Percentiles rank a stretch among this genome's conserved stretches.
phyloP scores from a whole-genome alignment of 2,113 vertebrate genomes.

The Erinaceus europaeus region DNA sequence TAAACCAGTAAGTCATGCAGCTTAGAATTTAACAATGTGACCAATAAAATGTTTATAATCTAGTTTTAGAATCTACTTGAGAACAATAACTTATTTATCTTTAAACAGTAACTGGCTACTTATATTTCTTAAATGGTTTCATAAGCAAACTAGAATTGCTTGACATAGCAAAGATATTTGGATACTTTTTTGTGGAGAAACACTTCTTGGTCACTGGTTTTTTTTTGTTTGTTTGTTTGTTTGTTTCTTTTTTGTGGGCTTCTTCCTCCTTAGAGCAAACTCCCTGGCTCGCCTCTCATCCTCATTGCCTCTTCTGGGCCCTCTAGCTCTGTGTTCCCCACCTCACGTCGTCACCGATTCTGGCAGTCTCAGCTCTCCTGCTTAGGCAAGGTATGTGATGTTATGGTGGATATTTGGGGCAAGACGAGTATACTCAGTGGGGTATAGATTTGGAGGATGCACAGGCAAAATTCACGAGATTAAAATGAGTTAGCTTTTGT shows the following conservation, averaged over 20 bases:
- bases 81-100: not conserved
- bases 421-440: not conserved
- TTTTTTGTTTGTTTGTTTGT: no score
- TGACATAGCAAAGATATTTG: not conserved
- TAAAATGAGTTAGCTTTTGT: not conserved
- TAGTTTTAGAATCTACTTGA: not conserved
- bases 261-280: conserved; percentile 87
- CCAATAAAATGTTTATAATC: not conserved
- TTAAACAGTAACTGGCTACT: not conserved
- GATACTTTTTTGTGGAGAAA: accelerated
- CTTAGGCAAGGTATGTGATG: conserved; percentile 94
- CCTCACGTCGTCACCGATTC: conserved; percentile 94
- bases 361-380: conserved; percentile 99
- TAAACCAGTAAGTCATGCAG: conserved; percentile 88
- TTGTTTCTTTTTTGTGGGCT: not conserved
- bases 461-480: not conserved
- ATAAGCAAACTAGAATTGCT: not conserved
- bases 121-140: not conserved
- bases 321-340: conserved; percentile 88
- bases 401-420: not conserved
- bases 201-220: accelerated
- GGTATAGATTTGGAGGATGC: not conserved
- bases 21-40: not conserved
- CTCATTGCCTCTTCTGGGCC: conserved; percentile 94
- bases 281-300: conserved; percentile 96